Evolutionary conservation across 1,140 invertebrate genomes (phyloP).

Genomic region (Papilio machaon): DNA sequence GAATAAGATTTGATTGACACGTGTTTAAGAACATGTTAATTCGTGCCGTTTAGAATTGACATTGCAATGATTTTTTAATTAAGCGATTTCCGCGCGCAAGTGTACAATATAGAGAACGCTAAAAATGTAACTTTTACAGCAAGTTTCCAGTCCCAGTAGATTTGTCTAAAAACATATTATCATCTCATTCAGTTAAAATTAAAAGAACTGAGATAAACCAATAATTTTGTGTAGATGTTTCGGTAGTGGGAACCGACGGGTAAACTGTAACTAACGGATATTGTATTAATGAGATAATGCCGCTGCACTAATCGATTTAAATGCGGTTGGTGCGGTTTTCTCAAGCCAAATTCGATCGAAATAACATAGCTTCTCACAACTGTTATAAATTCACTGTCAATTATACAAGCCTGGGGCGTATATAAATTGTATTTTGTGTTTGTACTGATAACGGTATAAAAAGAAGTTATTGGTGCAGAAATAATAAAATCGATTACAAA

Average conservation of each 20-base stretch:
- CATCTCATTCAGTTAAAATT: background rate
- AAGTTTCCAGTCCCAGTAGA: background rate
- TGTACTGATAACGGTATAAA: constrained; percentile 30
- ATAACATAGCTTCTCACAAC: constrained; percentile 16
- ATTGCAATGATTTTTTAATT: background rate
- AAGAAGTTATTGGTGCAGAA: constrained; percentile 25
- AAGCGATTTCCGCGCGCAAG: background rate
- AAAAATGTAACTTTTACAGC: background rate
- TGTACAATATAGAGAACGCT: background rate
- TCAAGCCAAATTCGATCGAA: constrained; percentile 7
- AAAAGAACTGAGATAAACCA: background rate
- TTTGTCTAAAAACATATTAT: background rate
- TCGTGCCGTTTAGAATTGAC: constrained; percentile 1
- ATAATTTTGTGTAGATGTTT: background rate
- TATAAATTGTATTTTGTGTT: constrained; percentile 29
- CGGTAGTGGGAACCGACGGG: background rate
- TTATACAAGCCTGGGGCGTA: constrained; percentile 9
- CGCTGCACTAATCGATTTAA: constrained; percentile 24
- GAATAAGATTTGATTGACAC: constrained; percentile 15
- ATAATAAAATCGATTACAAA: constrained; percentile 12
- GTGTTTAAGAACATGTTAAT: background rate
- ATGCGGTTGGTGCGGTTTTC: constrained; percentile 26
- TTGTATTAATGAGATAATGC: constrained; percentile 24
- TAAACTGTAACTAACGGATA: background rate
- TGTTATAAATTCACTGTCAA: constrained; percentile 24